Evolutionary conservation across 2,888 invertebrate genomes (phyloP).

Genomic region (Ichneumoninae sp.): DNA sequence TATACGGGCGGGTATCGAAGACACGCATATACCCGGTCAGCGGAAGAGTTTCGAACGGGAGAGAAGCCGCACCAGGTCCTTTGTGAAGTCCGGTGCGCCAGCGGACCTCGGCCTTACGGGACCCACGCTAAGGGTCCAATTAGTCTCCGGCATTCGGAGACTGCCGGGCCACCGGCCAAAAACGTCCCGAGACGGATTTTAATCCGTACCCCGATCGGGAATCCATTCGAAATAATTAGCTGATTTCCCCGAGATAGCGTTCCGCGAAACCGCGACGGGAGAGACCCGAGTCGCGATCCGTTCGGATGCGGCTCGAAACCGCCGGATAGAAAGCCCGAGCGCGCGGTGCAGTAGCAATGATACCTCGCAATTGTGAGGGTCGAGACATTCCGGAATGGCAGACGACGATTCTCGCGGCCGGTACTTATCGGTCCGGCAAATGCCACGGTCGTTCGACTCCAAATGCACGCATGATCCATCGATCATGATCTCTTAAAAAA

Average conservation of each 20-base stretch:
- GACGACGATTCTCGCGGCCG: neutral
- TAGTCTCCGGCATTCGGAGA: constrained; percentile 83
- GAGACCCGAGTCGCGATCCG: constrained; percentile 8
- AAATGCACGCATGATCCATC: neutral
- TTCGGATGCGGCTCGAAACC: constrained; percentile 17
- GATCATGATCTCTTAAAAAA: neutral
- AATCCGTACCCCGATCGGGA: constrained; percentile 81
- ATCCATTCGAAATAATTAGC: constrained; percentile 84
- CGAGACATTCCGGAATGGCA: neutral
- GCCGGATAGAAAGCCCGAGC: constrained; percentile 26
- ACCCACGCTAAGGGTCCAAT: constrained; percentile 82
- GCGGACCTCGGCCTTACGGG: constrained; percentile 72
- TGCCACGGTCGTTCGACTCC: constrained; percentile 1
- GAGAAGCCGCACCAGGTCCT: constrained; percentile 41
- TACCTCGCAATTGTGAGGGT: constrained; percentile 14
- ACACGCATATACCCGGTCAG: neutral
- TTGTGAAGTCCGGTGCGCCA: constrained; percentile 53
- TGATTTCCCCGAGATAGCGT: constrained; percentile 81
- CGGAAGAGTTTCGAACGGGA: constrained; percentile 16
- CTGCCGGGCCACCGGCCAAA: constrained; percentile 79
- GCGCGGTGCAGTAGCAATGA: constrained; percentile 15
- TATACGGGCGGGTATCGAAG: neutral
- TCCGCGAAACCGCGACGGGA: constrained; percentile 69
- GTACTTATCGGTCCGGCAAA: constrained; percentile 4
- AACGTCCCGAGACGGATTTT: constrained; percentile 79